Evolutionary conservation across 2,888 invertebrate genomes (phyloP).

Genomic region (Brachylomia viminalis): DNA sequence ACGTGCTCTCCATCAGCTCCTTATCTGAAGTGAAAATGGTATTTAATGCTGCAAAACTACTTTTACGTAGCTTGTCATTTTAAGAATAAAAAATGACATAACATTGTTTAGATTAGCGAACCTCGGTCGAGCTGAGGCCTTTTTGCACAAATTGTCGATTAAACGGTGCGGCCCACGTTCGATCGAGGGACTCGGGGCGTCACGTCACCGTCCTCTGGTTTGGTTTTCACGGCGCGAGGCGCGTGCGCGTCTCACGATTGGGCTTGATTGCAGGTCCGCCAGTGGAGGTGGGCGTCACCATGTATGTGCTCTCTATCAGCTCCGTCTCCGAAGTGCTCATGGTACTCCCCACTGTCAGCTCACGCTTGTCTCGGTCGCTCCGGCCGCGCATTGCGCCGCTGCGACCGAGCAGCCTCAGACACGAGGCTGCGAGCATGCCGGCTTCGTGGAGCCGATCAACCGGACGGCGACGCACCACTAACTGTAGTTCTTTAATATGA

Average conservation of each 20-base stretch:
- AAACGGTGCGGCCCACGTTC: constrained; percentile 67
- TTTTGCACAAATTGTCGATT: constrained; percentile 15
- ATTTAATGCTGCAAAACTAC: constrained; percentile 82
- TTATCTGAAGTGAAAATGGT: constrained; percentile 96
- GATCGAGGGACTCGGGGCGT: constrained; percentile 74
- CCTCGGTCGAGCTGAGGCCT: constrained; percentile 76
- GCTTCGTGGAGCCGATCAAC: constrained; percentile 72
- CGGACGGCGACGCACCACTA: constrained; percentile 74
- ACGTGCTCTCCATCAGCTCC: constrained; percentile 95
- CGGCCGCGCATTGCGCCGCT: constrained; percentile 79
- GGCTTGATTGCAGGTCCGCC: constrained; percentile 96
- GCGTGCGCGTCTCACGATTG: constrained; percentile 86
- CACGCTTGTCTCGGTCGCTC: constrained; percentile 86
- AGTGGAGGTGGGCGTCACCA: constrained; percentile 99
- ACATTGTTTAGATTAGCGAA: constrained; percentile 70
- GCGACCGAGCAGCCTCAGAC: constrained; percentile 90
- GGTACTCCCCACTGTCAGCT: constrained; percentile 93
- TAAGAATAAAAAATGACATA: constrained; percentile 69
- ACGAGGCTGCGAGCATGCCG: constrained; percentile 90
- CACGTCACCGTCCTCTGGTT: constrained; percentile 83
- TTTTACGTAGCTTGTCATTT: constrained; percentile 79
- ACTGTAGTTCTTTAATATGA: constrained; percentile 18
- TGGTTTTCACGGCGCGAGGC: constrained; percentile 85
- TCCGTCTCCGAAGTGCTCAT: constrained; percentile 99
- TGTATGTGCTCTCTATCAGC: constrained; percentile 99